Evolutionary conservation across 2,113 vertebrate species (phyloP).

Genomic region (Dipodomys merriami): DNA sequence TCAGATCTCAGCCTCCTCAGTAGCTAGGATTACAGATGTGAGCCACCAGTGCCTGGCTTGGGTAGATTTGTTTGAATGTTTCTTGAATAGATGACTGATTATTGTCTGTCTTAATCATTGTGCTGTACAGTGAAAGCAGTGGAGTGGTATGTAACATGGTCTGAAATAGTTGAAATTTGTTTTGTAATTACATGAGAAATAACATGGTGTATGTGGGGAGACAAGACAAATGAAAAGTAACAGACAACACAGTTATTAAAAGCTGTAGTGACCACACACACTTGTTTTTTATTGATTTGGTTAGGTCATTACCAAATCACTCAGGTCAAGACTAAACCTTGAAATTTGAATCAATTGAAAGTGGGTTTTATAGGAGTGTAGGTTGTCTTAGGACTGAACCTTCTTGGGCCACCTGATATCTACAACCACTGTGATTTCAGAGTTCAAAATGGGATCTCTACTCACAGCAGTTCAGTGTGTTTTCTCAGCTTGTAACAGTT

Average conservation of each 20-base stretch:
- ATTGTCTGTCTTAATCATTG: not conserved
- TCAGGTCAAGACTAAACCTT: not conserved
- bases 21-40: too few relatives aligned
- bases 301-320: not conserved
- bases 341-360: constrained; percentile 21
- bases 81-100: not conserved
- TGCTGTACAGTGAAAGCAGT: constrained; percentile 9
- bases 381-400: not conserved
- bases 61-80: constrained; percentile 15
- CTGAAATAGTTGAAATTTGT: constrained; percentile 22
- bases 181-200: constrained; percentile 29
- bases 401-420: not conserved
- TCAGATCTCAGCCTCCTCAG: too few relatives aligned
- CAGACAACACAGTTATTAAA: not conserved
- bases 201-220: not conserved
- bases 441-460: not conserved
- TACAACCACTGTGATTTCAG: not conserved
- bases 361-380: not conserved
- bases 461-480: not conserved
- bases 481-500: constrained; percentile 45
- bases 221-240: not conserved
- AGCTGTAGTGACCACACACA: not conserved
- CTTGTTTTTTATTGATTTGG: not conserved
- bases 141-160: not conserved
- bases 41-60: not conserved